phyloP scores from a whole-genome alignment of 1,140 invertebrate genomes.

The Hesperophylax magnus region DNA sequence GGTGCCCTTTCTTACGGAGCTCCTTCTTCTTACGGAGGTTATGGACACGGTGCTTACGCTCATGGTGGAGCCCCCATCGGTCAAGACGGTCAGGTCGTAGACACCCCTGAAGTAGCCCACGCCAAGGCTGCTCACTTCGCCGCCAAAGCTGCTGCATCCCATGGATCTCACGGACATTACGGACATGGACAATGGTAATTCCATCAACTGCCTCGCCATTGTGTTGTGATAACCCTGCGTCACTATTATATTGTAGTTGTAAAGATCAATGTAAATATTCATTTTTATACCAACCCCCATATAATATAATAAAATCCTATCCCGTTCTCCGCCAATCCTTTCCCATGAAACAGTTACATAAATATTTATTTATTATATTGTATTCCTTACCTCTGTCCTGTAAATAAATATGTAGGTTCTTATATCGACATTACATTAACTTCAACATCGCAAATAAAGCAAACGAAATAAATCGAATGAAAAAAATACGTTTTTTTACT shows the following conservation, averaged over 20 bases:
- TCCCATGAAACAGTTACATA: too few species aligned
- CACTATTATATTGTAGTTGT: too few species aligned
- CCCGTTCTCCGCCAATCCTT: too few species aligned
- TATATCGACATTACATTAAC: too few species aligned
- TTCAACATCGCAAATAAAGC: not conserved
- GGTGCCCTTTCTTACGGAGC: conserved; percentile 60
- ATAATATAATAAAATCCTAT: too few species aligned
- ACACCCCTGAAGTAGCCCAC: conserved; percentile 68
- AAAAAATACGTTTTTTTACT: not conserved
- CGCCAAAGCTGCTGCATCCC: conserved; percentile 17
- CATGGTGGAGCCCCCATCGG: conserved; percentile 46
- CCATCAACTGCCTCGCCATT: conserved; percentile 58
- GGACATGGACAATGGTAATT: not conserved
- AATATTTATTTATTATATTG: too few species aligned
- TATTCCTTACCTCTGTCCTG: too few species aligned
- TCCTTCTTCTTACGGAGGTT: conserved; percentile 62
- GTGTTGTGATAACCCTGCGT: conserved; percentile 14
- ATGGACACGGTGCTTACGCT: conserved; percentile 61
- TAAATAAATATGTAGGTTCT: too few species aligned
- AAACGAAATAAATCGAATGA: conserved; percentile 3
- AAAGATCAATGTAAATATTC: not conserved
- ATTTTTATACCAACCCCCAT: not conserved
- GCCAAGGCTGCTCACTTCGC: conserved; percentile 68
- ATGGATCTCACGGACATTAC: not conserved
- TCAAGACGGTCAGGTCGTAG: conserved; percentile 63